Base-by-base conservation (phyloP, 2,797 vertebrate species). In the Enteromius unitaeniatus region DNA sequence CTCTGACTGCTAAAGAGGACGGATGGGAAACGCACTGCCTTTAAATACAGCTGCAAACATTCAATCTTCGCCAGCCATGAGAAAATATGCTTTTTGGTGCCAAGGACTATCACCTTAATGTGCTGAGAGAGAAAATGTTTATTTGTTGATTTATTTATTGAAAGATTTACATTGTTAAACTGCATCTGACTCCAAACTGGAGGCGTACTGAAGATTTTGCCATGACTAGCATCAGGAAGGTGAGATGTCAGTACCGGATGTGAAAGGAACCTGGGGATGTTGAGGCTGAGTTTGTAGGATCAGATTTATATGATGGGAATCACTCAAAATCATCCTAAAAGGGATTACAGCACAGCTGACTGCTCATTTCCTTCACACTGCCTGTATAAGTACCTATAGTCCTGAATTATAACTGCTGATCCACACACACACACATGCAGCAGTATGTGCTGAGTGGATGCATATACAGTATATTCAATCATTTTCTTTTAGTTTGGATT, bases 291-390 rank as follows among this genome's bases (percentile, higher is more conserved):
- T 70, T 84, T 64, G 58, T 65, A 65, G 79, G 60, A 77, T 77
- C 72, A 79, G 69, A 86, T 85, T 76, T 76, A 65, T 80, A 70
- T 72, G 65, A 81, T 42, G 79, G 75, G 34, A 81, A 85, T 84
- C 75, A 82, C 78, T 83, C 77, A 62, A 53, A 77, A 82, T 85
- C 81, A 78, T 58, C 62, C 82, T 82, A 78, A 79, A 85, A 77
- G 81, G 84, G 84, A 87, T 86, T 88, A 87, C 55, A 49, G 62
- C 21, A 68, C 47, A 84, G 81, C 84, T 89, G 84, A 86, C 68
- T 73, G 81, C 68, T 77, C 84, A 79, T 75, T 68, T 84, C 73
- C 74, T 76, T 78, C 37, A 28, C 34, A 75, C 37, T 31, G 37
- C 58, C 45, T 55, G 34, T 58, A 68, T 67, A 78, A 55, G 70